phyloP scores from a whole-genome alignment of 1,140 invertebrate species.

The Macrotrachela quadricornifera region DNA sequence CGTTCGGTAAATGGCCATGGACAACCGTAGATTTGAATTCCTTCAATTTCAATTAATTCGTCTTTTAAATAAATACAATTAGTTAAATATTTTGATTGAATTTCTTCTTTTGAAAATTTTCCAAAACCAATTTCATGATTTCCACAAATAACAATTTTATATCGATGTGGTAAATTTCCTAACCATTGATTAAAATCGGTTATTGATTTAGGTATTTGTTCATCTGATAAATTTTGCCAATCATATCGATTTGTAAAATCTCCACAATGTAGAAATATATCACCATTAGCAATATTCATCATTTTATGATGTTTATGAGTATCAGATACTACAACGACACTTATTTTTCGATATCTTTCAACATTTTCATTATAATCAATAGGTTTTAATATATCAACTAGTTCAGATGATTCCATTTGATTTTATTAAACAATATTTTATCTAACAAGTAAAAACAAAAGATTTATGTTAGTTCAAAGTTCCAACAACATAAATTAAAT shows the following conservation, averaged over 20 bases:
- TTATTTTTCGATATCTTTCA: too few relatives aligned
- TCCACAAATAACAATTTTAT: conserved; percentile 65
- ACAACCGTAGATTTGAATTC: conserved; percentile 32
- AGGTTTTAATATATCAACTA: too few relatives aligned
- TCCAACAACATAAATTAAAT: too few relatives aligned
- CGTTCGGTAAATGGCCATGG: not conserved
- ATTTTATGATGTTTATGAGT: too few relatives aligned
- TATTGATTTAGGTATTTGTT: not conserved
- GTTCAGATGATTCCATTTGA: too few relatives aligned
- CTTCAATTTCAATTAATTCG: conserved; percentile 7
- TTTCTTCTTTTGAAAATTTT: not conserved
- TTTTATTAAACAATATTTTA: too few relatives aligned
- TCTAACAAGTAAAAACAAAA: too few relatives aligned
- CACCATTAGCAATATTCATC: not conserved
- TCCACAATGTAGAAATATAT: not conserved
- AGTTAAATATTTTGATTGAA: too few relatives aligned
- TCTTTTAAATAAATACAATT: not conserved
- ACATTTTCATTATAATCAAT: too few relatives aligned
- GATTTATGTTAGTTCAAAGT: too few relatives aligned
- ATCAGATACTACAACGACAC: too few relatives aligned
- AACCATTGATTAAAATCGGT: conserved; percentile 15
- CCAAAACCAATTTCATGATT: conserved; percentile 45
- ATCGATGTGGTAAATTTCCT: conserved; percentile 48
- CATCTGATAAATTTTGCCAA: too few relatives aligned
- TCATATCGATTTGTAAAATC: not conserved